These are phyloP conservation scores for Eospalax fontanierii DNA, from an alignment of 2,797 vertebrate genomes.

Conservation along the genomic window DNA sequence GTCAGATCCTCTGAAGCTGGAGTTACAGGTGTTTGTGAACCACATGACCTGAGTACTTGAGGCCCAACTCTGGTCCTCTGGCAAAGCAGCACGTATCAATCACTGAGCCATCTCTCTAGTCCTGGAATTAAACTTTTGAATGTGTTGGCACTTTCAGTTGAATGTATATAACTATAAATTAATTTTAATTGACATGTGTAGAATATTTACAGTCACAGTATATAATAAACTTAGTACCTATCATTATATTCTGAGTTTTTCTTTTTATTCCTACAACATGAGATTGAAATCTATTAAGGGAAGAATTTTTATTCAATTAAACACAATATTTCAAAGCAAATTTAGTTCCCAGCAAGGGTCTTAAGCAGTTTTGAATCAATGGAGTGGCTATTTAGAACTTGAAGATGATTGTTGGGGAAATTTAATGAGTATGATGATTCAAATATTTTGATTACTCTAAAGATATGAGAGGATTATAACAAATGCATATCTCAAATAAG, in stretches of 20 bases:
- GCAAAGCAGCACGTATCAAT: too few species aligned
- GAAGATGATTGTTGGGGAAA: background rate
- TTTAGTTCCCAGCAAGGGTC: background rate
- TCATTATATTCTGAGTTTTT: background rate
- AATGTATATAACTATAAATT: slow-evolving; percentile 22
- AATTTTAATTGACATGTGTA: background rate
- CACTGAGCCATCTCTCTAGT: background rate
- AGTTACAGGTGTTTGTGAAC: too few species aligned
- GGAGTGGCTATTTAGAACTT: slow-evolving; percentile 3
- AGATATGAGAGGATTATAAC: background rate
- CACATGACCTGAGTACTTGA: too few species aligned
- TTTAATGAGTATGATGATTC: too few species aligned
- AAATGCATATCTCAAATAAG: background rate
- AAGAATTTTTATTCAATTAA: slow-evolving; percentile 10
- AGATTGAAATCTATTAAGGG: background rate
- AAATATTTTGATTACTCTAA: background rate
- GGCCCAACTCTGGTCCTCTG: too few species aligned
- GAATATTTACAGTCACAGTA: background rate
- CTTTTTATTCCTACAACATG: background rate
- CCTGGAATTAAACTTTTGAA: background rate
- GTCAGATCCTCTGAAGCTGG: too few species aligned
- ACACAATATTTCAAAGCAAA: slow-evolving; percentile 13
- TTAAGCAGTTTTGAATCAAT: slow-evolving; percentile 55
- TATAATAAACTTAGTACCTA: background rate
- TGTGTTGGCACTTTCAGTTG: background rate